These are phyloP conservation scores for Odontomyia ornata DNA, from an alignment of 2,888 invertebrate genomes.

Conservation along the genomic window DNA sequence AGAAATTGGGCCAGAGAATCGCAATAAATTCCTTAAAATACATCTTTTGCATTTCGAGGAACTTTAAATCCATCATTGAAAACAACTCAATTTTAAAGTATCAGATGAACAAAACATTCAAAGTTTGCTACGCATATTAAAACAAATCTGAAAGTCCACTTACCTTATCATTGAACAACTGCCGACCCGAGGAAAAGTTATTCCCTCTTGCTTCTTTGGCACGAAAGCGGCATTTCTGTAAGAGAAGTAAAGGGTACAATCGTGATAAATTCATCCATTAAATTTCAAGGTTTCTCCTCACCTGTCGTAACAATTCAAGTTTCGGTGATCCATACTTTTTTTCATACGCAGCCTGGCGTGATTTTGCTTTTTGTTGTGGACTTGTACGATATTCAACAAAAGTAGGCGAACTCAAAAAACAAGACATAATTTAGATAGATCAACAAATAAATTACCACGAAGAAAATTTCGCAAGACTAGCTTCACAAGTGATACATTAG, in stretches of 20 bases:
- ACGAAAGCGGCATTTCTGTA: slow-evolving; percentile 31
- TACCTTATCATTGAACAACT: slow-evolving; percentile 21
- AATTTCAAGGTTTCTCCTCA: neutral
- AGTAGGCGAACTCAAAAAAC: neutral
- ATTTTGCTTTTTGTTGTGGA: slow-evolving; percentile 37
- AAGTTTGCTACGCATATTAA: neutral
- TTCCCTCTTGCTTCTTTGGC: slow-evolving; percentile 6
- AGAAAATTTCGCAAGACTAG: neutral
- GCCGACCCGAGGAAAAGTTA: neutral
- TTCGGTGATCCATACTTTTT: slow-evolving; percentile 37
- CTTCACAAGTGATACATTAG: too few relatives aligned
- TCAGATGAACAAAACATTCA: too few relatives aligned
- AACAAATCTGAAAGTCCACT: neutral
- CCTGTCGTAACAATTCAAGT: slow-evolving; percentile 30
- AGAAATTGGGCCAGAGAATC: too few relatives aligned
- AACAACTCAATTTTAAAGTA: too few relatives aligned
- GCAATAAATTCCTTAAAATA: too few relatives aligned
- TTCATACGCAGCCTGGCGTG: slow-evolving; percentile 19
- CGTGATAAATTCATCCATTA: neutral
- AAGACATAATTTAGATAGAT: slow-evolving; percentile 8
- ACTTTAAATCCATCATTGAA: too few relatives aligned
- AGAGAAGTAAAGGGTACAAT: neutral
- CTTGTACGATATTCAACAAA: slow-evolving; percentile 33
- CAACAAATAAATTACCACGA: neutral
- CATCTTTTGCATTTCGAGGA: too few relatives aligned